phyloP scores from a whole-genome alignment of 1,140 invertebrate genomes.

The Zaprionus inermis region DNA sequence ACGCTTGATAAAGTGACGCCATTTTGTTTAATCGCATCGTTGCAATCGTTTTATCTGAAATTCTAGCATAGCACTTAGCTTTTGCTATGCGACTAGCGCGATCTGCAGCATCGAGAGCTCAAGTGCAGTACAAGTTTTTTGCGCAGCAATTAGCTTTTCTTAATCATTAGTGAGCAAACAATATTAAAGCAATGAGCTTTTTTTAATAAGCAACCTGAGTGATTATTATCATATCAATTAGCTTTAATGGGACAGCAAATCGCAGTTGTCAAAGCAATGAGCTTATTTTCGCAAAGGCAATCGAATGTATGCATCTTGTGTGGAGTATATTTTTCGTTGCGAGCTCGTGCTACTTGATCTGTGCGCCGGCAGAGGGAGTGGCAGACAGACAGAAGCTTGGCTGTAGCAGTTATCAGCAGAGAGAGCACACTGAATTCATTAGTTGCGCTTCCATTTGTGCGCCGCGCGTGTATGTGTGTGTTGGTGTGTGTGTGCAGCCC shows the following conservation, averaged over 20 bases:
- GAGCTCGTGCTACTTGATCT: too few relatives aligned
- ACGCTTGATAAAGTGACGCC: not conserved
- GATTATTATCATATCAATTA: not conserved
- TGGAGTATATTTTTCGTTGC: not conserved
- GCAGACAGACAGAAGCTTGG: slow-evolving; percentile 1
- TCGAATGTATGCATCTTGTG: not conserved
- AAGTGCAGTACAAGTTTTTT: not conserved
- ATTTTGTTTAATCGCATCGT: not conserved
- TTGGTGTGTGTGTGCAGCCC: not conserved
- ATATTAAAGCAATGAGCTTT: not conserved
- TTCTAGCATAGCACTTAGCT: not conserved
- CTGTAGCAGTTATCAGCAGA: not conserved
- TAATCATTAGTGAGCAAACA: not conserved
- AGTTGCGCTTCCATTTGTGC: slow-evolving; percentile 3
- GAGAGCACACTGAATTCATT: slow-evolving; percentile 4
- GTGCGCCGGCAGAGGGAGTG: not conserved
- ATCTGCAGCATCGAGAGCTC: not conserved
- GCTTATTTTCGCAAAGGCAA: not conserved
- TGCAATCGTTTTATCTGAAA: not conserved
- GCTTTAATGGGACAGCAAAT: not conserved
- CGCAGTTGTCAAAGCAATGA: not conserved
- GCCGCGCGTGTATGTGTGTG: not conserved
- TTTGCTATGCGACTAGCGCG: not conserved
- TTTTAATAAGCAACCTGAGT: not conserved
- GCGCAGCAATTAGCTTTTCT: not conserved